Conservation (phyloP, 2,888 invertebrate species). For the Lycophotia porphyrea region DNA sequence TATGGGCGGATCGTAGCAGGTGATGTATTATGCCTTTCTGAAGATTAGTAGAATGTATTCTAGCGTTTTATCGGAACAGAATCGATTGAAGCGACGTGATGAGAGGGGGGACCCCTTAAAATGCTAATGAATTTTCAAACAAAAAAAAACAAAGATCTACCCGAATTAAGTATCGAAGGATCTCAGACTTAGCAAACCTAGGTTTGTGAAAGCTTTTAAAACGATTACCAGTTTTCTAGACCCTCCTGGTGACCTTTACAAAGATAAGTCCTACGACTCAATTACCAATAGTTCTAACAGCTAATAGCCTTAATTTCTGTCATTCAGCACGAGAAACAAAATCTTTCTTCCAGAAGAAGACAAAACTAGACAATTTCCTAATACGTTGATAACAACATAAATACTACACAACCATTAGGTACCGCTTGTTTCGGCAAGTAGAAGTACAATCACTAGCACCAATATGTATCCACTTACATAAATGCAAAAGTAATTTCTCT, state of each 20-base stretch:
- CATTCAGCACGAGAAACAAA: slow-evolving; percentile 1
- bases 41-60: no score
- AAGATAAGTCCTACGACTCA: neutral
- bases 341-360: neutral
- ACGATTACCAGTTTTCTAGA: neutral
- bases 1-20: no score
- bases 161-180: neutral
- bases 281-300: neutral
- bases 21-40: no score
- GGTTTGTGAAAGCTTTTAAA: no score
- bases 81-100: neutral
- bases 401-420: slow-evolving; percentile 39
- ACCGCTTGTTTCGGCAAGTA: slow-evolving; percentile 17
- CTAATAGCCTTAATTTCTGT: neutral
- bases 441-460: neutral
- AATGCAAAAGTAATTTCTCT: neutral
- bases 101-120: neutral
- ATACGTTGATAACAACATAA: slow-evolving; percentile 42
- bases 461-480: neutral
- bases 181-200: neutral
- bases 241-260: neutral
- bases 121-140: neutral
- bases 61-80: no score
- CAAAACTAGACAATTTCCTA: slow-evolving; percentile 25
- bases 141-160: neutral